Percentiles rank a stretch among this genome's conserved stretches.
Evolutionary conservation across 37 sponge, comb jelly and placozoan species (phyloP).

Genomic region (Oscarella lobularis): DNA sequence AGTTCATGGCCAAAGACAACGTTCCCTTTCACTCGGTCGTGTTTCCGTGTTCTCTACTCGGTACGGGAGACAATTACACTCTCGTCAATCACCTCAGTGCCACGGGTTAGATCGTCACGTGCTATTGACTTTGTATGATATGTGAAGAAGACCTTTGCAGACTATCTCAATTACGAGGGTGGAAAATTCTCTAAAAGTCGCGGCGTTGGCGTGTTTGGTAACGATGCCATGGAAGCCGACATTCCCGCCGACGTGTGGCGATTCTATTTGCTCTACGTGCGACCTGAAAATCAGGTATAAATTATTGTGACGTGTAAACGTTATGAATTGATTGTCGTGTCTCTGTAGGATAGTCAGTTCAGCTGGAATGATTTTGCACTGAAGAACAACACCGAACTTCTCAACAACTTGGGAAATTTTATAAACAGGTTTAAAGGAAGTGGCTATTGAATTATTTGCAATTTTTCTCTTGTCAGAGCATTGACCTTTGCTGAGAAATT

Average conservation of each 20-base stretch:
- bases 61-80: conserved; percentile 75
- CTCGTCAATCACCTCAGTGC: conserved; percentile 85
- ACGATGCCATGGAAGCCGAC: conserved; percentile 57
- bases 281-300: conserved; percentile 80
- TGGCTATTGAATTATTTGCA: background rate
- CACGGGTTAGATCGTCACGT: conserved; percentile 44
- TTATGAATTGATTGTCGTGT: too few species aligned
- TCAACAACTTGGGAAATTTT: conserved; percentile 96
- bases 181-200: conserved; percentile 98
- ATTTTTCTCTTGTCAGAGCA: conserved; percentile 6
- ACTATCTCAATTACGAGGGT: conserved; percentile 95
- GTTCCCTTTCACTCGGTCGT: conserved; percentile 97
- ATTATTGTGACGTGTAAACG: too few species aligned
- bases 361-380: conserved; percentile 73
- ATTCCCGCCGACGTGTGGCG: conserved; percentile 86
- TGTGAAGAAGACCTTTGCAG: too few species aligned
- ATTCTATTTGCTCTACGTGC: conserved; percentile 76
- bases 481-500: conserved; percentile 23
- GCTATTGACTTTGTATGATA: too few species aligned
- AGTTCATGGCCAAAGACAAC: conserved; percentile 99
- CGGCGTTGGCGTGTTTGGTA: conserved; percentile 93
- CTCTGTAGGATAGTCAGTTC: conserved; percentile 65
- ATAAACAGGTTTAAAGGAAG: conserved; percentile 49
- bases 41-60: conserved; percentile 80
- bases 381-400: conserved; percentile 88